Evolutionary conservation across 2,888 invertebrate species (phyloP).

Genomic region (Zele albiditarsus): DNA sequence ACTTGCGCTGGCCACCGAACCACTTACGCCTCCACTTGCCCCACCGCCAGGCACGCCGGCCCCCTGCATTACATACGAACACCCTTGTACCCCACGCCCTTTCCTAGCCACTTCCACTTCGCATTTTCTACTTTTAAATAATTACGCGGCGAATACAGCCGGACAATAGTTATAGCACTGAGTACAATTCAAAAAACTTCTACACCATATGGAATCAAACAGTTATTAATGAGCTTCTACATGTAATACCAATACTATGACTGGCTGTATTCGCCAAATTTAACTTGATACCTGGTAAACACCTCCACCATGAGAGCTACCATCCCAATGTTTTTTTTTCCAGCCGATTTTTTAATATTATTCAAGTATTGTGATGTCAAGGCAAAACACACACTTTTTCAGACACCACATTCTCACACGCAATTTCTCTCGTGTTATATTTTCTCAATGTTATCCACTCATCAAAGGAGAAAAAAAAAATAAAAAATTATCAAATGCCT

Average conservation of each 20-base stretch:
- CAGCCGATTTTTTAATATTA: background rate
- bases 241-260: slow-evolving; percentile 1
- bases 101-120: slow-evolving; percentile 49
- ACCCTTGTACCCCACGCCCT: slow-evolving; percentile 62
- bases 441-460: slow-evolving; percentile 37
- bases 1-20: slow-evolving; percentile 70
- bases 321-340: slow-evolving; percentile 44
- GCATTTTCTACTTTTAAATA: slow-evolving; percentile 19
- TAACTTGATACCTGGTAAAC: slow-evolving; percentile 35
- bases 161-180: slow-evolving; percentile 1
- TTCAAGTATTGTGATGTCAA: background rate
- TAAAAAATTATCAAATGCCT: slow-evolving; percentile 7
- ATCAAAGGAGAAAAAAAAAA: slow-evolving; percentile 19
- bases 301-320: slow-evolving; percentile 51
- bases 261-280: slow-evolving; percentile 36
- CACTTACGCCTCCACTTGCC: slow-evolving; percentile 67
- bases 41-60: slow-evolving; percentile 70
- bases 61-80: slow-evolving; percentile 68
- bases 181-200: background rate
- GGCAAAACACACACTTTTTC: slow-evolving; percentile 22
- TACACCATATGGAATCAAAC: background rate
- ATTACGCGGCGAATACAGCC: slow-evolving; percentile 45
- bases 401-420: slow-evolving; percentile 22
- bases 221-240: background rate
- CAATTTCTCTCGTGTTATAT: slow-evolving; percentile 32